A percentile compares a stretch with the other conserved stretches of the same genome.
These are phyloP conservation scores for Theocolax elegans DNA, from an alignment of 1,140 invertebrate species.

Conservation along the genomic window DNA sequence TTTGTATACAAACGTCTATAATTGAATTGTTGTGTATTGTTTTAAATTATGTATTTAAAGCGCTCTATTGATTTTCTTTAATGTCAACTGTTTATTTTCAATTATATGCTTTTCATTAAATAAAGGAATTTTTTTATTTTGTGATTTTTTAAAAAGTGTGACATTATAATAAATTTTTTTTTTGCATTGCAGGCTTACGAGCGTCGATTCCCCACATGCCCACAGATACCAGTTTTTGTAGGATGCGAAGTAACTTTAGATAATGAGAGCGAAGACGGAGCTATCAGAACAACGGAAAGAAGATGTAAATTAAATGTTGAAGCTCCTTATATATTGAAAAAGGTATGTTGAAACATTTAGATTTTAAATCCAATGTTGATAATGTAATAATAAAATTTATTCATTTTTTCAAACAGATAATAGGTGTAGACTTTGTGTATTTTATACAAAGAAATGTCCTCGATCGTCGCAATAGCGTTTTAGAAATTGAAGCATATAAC, in stretches of 20 bases:
- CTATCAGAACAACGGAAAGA: slow-evolving; percentile 85
- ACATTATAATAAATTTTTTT: background rate
- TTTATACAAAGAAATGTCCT: slow-evolving; percentile 94
- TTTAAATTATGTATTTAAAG: no score
- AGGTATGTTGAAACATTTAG: slow-evolving; percentile 73
- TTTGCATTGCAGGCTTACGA: slow-evolving; percentile 92
- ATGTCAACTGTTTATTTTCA: background rate
- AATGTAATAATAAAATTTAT: no score
- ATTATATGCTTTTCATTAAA: background rate
- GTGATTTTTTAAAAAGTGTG: background rate
- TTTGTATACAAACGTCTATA: no score
- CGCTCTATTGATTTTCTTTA: background rate
- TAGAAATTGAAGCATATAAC: slow-evolving; percentile 94
- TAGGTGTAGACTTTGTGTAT: slow-evolving; percentile 91
- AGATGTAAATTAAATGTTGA: slow-evolving; percentile 94
- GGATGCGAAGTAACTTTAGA: slow-evolving; percentile 89
- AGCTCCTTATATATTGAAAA: slow-evolving; percentile 95
- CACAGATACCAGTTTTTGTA: slow-evolving; percentile 94
- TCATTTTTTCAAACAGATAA: slow-evolving; percentile 77
- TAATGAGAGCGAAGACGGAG: slow-evolving; percentile 81
- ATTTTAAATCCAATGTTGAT: no score
- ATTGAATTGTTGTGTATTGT: no score
- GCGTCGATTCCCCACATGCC: slow-evolving; percentile 91
- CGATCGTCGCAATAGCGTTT: slow-evolving; percentile 80
- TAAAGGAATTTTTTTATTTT: background rate